These are phyloP conservation scores for Pongo pygmaeus DNA, from an alignment of 2,113 vertebrate genomes.

Conservation along the genomic window DNA sequence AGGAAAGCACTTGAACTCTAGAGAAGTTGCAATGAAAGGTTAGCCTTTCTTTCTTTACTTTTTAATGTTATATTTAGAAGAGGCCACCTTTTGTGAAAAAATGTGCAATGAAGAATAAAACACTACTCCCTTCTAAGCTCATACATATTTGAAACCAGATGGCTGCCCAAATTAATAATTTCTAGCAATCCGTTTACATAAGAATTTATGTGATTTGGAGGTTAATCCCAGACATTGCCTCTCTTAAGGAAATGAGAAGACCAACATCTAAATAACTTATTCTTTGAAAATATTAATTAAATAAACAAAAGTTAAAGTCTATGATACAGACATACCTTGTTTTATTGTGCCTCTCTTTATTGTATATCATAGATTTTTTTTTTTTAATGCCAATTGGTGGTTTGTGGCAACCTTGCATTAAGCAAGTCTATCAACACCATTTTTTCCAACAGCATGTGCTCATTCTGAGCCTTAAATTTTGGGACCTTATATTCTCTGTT, in stretches of 20 bases:
- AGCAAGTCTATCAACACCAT: not conserved
- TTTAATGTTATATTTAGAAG: constrained; percentile 61
- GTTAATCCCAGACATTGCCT: not conserved
- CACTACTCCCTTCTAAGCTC: not conserved
- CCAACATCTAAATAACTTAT: not conserved
- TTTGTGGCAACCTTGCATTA: not conserved
- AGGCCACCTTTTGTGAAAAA: not conserved
- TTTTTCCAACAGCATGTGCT: not conserved
- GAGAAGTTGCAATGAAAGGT: not conserved
- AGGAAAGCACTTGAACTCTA: constrained; percentile 22
- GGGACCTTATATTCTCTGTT: too few relatives aligned
- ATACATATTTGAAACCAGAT: not conserved
- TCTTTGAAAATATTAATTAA: constrained; percentile 21
- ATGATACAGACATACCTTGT: not conserved
- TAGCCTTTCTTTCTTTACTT: constrained; percentile 20
- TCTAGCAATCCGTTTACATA: not conserved
- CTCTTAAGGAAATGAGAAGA: not conserved
- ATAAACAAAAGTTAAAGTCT: not conserved
- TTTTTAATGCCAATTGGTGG: not conserved
- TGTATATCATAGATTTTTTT: not conserved
- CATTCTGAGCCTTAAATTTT: not conserved
- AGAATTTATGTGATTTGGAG: not conserved
- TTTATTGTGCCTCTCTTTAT: not conserved
- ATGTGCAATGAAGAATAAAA: constrained; percentile 1
- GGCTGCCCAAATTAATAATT: not conserved